Base-by-base conservation (phyloP, 2,888 invertebrate genomes). In the Stenodera caucasica region DNA sequence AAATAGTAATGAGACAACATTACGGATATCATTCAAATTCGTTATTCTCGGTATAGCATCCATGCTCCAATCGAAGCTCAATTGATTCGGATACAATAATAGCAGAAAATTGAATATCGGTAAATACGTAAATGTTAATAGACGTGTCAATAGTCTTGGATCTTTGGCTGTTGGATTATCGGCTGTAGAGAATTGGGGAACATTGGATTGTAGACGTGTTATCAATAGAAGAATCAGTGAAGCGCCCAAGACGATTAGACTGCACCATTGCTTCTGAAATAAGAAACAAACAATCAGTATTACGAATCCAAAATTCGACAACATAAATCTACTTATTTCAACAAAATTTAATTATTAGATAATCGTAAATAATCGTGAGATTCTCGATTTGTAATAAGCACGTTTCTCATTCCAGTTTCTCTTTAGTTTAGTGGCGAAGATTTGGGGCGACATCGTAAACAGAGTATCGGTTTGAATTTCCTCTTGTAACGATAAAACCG, bases 31-130 rank as follows among this genome's bases (percentile, higher is more conserved):
- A 72, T 87, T 83, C 15, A 93, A 71, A 29, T 88, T 86, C 52
- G 88, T 88, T 70, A 98, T 88, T 63, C 93, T 86, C 8, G 96
- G 95, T 73, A 98, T 89, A 1, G 98, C 91, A 72, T 96, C 96
- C 98, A 98, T 98, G 26, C 97, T 96, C 98, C 98, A 98, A 82
- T 98, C 98, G 82, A 97, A 98, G 80, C 96, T 96, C 57, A 98
- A 84, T 70, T 90, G 88, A 71, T 87, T 86, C 6, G 98, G 98
- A 79, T 89, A 94, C 40, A 97, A 79, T 63, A 98, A 84, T 74
- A 98, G 86, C 80, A 89, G 88, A 74, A 95, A 89, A 82, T 98
- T 97, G 77, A 94, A 90, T 49, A 91, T 90, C 40, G 98, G 97
- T 71, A 98, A 86, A 80, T 95, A 96, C 67, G 90, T 84, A 82